Evolutionary conservation across 1,140 invertebrate genomes (phyloP), one percentile per base, ranked within the genome.

Genomic region (Nasonia longicornis): DNA sequence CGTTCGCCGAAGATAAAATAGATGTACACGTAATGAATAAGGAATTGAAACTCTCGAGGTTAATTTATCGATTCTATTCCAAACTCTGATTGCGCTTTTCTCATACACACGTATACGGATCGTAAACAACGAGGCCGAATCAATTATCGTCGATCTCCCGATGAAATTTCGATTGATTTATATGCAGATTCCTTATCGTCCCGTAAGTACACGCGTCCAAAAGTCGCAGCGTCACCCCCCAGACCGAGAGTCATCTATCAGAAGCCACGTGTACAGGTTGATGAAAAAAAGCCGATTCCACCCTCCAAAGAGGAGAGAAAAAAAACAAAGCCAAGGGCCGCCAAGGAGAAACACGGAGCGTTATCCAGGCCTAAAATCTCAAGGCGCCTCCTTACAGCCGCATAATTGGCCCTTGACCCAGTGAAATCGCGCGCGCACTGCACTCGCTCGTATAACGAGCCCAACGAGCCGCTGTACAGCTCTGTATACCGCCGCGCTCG

Each of bases 331-430:
- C n/a, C 20, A 35, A 69, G 29, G 35, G 69, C 14, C 11, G 52
- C 16, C 26, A 26, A 26, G 26, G 26, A 71, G 35, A 71, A 3
- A 42, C 1, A 42, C 16, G 35, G 38, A 72, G n/a, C 7, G 10
- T 31, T 31, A 72, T 42, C 11, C 69, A n/a, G 20, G 31, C 20
- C 70, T n/a, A n/a, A 72, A 72, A 38, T 45, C 70, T n/a, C 2
- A 20, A n/a, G 11, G 70, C 35, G 20, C 29, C 31, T n/a, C 35
- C 70, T 72, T 20, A 3, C 70, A 71, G 16, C 29, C 67, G 42
- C 48, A 63, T 75, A 82, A 79, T 79, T 74, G 45, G 72, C 72
- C 71, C 64, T 79, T 82, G 81, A 82, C 77, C 77, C 71, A 82
- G 71, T 67, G 64, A 75, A 79, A 79, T 82, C 72, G 63, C 69